Conservation (phyloP, 2,113 vertebrate genomes). For the Tricholaema leucomelas region DNA sequence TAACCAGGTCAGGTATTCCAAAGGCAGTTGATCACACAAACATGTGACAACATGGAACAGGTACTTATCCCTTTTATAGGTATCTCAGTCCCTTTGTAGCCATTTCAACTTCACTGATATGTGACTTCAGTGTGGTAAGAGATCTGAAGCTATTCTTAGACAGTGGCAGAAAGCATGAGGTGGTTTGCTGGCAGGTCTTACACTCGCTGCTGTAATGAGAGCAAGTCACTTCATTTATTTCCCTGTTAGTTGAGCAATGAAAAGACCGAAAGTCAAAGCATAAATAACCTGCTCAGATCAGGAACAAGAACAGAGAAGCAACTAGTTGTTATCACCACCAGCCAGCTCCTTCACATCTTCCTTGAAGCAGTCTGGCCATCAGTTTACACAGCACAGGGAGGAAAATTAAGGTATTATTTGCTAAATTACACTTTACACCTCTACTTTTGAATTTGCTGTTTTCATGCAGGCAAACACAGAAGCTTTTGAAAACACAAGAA, state of each 20-base stretch:
- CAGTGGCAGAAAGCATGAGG: conserved; percentile 38
- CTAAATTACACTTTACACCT: neutral
- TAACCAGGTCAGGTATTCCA: neutral
- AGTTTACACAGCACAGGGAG: neutral
- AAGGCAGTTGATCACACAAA: neutral
- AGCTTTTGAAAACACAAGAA: neutral
- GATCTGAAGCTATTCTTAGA: conserved; percentile 74
- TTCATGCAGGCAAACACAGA: neutral
- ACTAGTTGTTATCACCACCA: neutral
- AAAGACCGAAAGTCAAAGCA: neutral
- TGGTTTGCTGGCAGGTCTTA: conserved; percentile 28
- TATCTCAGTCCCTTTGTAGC: conserved; percentile 20
- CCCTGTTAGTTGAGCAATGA: neutral
- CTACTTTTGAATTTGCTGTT: neutral
- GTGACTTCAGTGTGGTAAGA: conserved; percentile 49
- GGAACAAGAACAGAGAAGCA: neutral
- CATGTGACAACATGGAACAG: neutral
- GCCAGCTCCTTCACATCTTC: neutral
- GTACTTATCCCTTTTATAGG: conserved; percentile 9
- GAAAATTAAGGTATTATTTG: neutral
- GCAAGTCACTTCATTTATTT: conserved; percentile 25
- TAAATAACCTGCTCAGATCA: neutral
- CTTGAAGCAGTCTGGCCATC: neutral
- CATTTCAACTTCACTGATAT: conserved; percentile 35
- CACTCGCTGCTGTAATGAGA: neutral